phyloP scores from a whole-genome alignment of 2,113 vertebrate genomes.

The Petrocephalus zakoni region DNA sequence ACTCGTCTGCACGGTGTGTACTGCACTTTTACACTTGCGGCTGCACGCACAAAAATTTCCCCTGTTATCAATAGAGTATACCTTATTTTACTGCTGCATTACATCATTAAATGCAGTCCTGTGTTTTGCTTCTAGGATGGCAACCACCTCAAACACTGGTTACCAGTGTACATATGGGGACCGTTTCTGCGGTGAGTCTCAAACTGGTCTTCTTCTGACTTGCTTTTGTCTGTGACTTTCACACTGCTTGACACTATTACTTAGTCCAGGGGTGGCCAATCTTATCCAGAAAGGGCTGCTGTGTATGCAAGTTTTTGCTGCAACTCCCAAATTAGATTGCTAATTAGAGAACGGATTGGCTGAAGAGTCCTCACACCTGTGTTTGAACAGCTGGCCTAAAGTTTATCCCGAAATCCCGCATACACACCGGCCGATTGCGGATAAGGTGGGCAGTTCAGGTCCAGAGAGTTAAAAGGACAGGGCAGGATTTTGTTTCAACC shows the following conservation, averaged over 20 bases:
- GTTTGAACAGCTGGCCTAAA: no score
- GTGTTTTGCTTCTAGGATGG: conserved; percentile 49
- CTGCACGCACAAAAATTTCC: neutral
- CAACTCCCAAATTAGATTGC: no score
- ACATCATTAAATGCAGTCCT: neutral
- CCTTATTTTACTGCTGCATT: neutral
- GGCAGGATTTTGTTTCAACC: neutral
- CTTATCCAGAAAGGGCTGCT: no score
- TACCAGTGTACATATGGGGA: conserved; percentile 45
- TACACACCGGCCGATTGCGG: no score
- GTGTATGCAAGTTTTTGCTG: no score
- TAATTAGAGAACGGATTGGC: no score
- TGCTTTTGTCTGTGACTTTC: neutral
- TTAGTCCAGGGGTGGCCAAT: no score
- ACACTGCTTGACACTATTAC: neutral
- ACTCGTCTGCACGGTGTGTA: neutral
- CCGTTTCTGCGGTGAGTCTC: conserved; percentile 56
- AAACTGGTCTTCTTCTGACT: neutral
- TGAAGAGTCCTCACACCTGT: no score
- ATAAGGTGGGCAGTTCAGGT: neutral
- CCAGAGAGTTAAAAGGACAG: neutral
- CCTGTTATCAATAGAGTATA: neutral
- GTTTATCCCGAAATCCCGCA: no score
- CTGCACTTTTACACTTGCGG: neutral
- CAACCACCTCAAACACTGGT: conserved; percentile 37